phyloP scores from a whole-genome alignment of 2,113 vertebrate genomes.

The zebrafish (Danio rerio) region DNA sequence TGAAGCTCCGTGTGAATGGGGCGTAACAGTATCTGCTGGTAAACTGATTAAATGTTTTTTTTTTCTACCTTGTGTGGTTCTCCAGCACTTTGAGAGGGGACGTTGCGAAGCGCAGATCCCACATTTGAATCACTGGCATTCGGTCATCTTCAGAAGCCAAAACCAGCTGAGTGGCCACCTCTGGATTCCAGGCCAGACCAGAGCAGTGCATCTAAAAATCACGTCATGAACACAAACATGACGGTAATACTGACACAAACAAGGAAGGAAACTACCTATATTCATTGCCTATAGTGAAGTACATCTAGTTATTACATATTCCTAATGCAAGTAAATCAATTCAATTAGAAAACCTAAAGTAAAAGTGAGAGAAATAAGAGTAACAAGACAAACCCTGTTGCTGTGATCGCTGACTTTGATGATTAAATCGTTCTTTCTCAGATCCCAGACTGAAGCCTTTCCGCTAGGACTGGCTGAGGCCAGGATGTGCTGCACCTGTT shows the following conservation, averaged over 20 bases:
- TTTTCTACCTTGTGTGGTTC: conserved; percentile 89
- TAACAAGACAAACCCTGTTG: conserved; percentile 82
- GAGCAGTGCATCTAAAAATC: conserved; percentile 93
- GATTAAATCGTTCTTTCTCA: conserved; percentile 95
- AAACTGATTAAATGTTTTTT: neutral
- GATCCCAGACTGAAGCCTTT: conserved; percentile 92
- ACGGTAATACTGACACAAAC: no score
- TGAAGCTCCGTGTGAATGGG: no score
- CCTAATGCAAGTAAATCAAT: neutral
- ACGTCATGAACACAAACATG: no score
- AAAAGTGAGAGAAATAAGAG: neutral
- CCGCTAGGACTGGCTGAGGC: conserved; percentile 89
- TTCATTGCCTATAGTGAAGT: neutral
- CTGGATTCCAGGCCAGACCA: conserved; percentile 94
- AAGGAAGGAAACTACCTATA: no score
- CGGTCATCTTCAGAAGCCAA: conserved; percentile 93
- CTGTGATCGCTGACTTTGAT: conserved; percentile 99
- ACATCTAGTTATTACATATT: neutral
- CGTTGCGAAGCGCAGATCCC: conserved; percentile 95
- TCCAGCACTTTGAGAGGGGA: conserved; percentile 93
- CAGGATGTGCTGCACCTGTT: conserved; percentile 82
- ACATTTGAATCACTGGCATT: conserved; percentile 95
- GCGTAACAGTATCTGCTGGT: neutral
- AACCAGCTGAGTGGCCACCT: conserved; percentile 94
- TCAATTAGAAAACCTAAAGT: neutral